Evolutionary conservation across 1,140 invertebrate species (phyloP).

Genomic region (Drosophila mojavensis): DNA sequence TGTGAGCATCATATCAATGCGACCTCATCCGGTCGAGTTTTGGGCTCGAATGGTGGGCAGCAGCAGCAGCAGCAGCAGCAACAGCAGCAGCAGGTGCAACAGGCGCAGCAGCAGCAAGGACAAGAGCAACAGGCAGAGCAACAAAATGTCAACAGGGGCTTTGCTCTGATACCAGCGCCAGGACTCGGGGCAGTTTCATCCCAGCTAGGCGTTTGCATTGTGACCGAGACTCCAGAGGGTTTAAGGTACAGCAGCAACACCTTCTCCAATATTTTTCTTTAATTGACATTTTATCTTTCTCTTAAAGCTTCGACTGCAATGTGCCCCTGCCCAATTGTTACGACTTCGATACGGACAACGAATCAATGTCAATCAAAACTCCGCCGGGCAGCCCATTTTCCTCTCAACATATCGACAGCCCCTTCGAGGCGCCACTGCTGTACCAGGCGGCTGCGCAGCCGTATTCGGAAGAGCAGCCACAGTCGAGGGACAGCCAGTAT

Average conservation of each 20-base stretch:
- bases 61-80: conserved; percentile 8
- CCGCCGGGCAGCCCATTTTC: not conserved
- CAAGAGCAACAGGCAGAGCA: not conserved
- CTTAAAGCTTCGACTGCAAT: conserved; percentile 58
- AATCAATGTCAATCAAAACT: not conserved
- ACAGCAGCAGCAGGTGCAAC: conserved; percentile 8
- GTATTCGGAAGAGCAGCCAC: no score
- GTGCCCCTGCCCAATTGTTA: conserved; percentile 57
- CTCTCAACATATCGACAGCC: not conserved
- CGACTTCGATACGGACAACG: conserved; percentile 40
- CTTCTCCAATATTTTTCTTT: not conserved
- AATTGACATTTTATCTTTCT: no score
- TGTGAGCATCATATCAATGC: conserved; percentile 52
- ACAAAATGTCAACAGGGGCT: conserved; percentile 24
- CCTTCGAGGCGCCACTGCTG: not conserved
- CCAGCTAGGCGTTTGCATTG: conserved; percentile 56
- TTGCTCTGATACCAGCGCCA: conserved; percentile 11
- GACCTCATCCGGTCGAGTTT: conserved; percentile 22
- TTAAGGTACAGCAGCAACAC: conserved; percentile 36
- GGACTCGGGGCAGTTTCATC: conserved; percentile 23
- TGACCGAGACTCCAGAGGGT: conserved; percentile 63
- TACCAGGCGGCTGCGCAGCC: no score
- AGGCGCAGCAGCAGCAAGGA: not conserved
- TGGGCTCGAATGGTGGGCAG: not conserved
- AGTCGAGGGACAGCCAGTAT: no score